A percentile compares a stretch with the other conserved stretches of the same genome.
phyloP scores from a whole-genome alignment of 1,140 invertebrate species.

The Drosophila burlai region DNA sequence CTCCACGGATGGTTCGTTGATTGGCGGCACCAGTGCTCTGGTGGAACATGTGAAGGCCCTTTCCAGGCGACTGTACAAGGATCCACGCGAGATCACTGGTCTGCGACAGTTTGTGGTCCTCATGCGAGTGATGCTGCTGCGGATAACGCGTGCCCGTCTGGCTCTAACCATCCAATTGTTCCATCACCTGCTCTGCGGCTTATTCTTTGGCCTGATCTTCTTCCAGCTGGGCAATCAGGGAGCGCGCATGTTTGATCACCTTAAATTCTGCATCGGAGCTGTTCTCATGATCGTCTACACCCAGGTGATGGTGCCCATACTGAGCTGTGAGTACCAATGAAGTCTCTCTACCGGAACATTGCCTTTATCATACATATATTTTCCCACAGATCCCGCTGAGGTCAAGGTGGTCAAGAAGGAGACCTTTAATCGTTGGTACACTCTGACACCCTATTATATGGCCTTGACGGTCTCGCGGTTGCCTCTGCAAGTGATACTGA shows the following conservation, averaged over 20 bases:
- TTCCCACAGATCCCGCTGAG: constrained; percentile 90
- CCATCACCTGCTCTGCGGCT: constrained; percentile 87
- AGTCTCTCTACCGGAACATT: fast-evolving
- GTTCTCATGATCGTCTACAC: constrained; percentile 89
- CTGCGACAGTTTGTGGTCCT: constrained; percentile 78
- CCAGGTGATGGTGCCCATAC: constrained; percentile 88
- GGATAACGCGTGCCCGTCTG: constrained; percentile 79
- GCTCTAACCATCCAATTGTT: constrained; percentile 87
- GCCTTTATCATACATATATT: not conserved
- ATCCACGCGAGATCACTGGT: constrained; percentile 64
- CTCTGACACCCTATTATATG: constrained; percentile 91
- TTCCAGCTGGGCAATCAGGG: constrained; percentile 88
- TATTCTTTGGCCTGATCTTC: constrained; percentile 86
- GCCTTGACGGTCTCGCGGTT: constrained; percentile 90
- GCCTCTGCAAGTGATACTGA: constrained; percentile 87
- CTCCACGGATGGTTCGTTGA: constrained; percentile 69
- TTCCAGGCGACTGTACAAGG: constrained; percentile 54
- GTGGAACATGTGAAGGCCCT: constrained; percentile 76
- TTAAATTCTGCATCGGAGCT: constrained; percentile 89
- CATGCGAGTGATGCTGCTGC: constrained; percentile 73
- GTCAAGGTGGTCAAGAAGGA: constrained; percentile 92
- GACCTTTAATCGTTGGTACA: constrained; percentile 94
- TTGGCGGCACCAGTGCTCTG: constrained; percentile 69
- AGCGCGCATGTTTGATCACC: constrained; percentile 88
- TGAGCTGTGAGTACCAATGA: constrained; percentile 86